These are phyloP conservation scores for Diarsia rubi DNA, from an alignment of 2,888 invertebrate species.

Conservation along the genomic window DNA sequence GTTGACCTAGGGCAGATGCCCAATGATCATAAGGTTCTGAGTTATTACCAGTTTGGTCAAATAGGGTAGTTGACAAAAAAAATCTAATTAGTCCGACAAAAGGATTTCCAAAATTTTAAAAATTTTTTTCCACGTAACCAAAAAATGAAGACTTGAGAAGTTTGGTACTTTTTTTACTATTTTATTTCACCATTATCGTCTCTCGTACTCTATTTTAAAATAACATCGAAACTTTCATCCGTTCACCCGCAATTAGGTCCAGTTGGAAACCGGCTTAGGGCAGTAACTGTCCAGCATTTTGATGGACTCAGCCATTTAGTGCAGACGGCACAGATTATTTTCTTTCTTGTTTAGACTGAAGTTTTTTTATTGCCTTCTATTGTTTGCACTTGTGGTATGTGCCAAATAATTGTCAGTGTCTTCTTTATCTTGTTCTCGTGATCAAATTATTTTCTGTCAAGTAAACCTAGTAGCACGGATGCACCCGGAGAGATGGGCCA, in stretches of 20 bases:
- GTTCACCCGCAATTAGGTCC: not conserved
- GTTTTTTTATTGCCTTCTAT: not conserved
- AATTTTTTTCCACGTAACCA: no score
- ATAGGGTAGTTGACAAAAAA: no score
- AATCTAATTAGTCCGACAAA: no score
- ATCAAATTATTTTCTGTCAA: not conserved
- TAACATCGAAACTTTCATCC: not conserved
- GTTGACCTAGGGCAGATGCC: no score
- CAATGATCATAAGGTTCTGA: no score
- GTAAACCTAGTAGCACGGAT: not conserved
- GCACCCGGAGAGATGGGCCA: no score
- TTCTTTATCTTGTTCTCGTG: not conserved
- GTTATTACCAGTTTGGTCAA: no score
- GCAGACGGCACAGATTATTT: not conserved
- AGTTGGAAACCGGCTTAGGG: not conserved
- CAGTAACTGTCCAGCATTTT: not conserved
- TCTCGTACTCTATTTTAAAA: no score
- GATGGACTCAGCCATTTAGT: not conserved
- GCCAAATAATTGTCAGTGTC: not conserved
- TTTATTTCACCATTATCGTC: no score
- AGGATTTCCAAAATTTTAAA: no score
- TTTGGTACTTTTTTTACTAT: no score
- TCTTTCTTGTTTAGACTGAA: not conserved
- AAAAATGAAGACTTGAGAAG: no score
- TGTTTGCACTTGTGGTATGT: not conserved